These are phyloP conservation scores for Chouioia cunea DNA, from an alignment of 2,888 invertebrate genomes.

Conservation along the genomic window DNA sequence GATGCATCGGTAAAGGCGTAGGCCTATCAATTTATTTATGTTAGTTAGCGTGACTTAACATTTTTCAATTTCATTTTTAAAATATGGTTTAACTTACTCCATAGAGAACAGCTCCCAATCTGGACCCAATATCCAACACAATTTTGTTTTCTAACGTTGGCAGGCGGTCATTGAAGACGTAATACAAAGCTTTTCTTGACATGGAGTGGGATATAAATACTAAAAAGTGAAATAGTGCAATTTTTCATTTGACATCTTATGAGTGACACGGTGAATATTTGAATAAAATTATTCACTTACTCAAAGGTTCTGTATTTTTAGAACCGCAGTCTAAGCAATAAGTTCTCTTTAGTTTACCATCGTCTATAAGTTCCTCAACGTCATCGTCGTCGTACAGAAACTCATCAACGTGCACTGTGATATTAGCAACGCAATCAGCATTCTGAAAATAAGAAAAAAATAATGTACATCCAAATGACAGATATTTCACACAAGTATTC, in stretches of 20 bases:
- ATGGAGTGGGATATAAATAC: conserved; percentile 78
- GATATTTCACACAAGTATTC: conserved; percentile 15
- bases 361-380: conserved; percentile 72
- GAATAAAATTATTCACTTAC: conserved; percentile 61
- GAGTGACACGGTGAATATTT: not conserved
- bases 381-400: conserved; percentile 78
- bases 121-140: conserved; percentile 78
- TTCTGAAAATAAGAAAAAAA: conserved; percentile 67
- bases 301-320: conserved; percentile 68
- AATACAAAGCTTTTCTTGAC: conserved; percentile 73
- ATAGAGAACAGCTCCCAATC: conserved; percentile 78
- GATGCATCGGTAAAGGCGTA: conserved; percentile 73
- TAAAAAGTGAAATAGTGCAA: conserved; percentile 54
- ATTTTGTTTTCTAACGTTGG: conserved; percentile 74
- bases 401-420: conserved; percentile 77
- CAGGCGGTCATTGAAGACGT: conserved; percentile 75
- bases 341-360: conserved; percentile 69
- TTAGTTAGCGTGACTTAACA: no score
- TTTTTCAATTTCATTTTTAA: no score
- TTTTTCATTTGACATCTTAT: conserved; percentile 3
- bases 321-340: conserved; percentile 73
- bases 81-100: conserved; percentile 70
- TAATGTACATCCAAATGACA: not conserved
- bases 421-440: conserved; percentile 71
- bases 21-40: conserved; percentile 69